Percentiles rank a stretch among this genome's conserved stretches.
These are phyloP conservation scores for Cephalopterus ornatus DNA, from an alignment of 2,113 vertebrate species.

Conservation along the genomic window DNA sequence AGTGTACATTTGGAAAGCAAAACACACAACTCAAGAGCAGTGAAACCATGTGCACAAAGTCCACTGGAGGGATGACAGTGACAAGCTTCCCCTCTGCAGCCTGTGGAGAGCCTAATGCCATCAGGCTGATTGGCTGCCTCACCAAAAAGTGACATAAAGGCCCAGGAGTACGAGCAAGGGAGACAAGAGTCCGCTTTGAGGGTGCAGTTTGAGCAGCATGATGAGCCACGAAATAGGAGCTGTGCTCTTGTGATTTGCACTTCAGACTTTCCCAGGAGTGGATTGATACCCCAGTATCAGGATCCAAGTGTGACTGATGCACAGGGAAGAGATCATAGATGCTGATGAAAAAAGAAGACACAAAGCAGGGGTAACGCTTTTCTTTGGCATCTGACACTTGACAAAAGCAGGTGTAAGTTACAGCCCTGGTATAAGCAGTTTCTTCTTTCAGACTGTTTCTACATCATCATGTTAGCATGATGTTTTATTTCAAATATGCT, in stretches of 20 bases:
- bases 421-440: neutral
- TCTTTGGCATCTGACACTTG: neutral
- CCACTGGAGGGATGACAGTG: neutral
- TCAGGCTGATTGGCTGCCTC: neutral
- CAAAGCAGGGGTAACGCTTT: neutral
- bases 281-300: neutral
- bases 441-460: neutral
- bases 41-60: neutral
- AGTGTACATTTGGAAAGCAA: neutral
- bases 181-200: neutral
- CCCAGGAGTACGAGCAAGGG: neutral
- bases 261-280: neutral
- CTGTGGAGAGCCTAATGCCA: neutral
- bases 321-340: neutral
- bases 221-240: neutral
- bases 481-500: neutral
- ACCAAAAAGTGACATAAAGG: neutral
- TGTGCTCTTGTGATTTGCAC: neutral
- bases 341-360: neutral
- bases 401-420: neutral
- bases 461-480: neutral
- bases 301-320: neutral
- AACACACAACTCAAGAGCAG: neutral
- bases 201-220: neutral
- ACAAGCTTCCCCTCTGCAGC: neutral